Percentiles rank a stretch among this genome's conserved stretches.
Evolutionary conservation across 2,797 vertebrate species (phyloP).

Genomic region (Macroramphosus scolopax): DNA sequence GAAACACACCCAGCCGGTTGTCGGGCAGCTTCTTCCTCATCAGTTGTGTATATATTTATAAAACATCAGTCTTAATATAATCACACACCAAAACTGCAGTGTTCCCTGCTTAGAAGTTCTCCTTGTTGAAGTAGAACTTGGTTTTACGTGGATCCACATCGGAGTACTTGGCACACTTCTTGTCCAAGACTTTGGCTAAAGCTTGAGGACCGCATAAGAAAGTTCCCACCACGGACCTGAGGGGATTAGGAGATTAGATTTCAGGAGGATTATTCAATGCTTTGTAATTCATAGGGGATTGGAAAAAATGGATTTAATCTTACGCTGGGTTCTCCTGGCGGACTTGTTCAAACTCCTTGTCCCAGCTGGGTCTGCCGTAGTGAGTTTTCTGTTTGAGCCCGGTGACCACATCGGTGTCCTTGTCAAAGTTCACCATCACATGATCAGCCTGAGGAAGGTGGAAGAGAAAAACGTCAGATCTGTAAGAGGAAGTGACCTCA

Average conservation of each 20-base stretch:
- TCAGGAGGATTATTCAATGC: background rate
- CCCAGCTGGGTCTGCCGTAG: slow-evolving; percentile 90
- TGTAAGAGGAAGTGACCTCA: background rate
- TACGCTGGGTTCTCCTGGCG: slow-evolving; percentile 86
- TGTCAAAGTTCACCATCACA: slow-evolving; percentile 79
- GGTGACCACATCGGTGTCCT: slow-evolving; percentile 82
- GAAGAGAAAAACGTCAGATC: background rate
- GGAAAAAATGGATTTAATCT: slow-evolving; percentile 30
- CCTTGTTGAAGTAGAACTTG: slow-evolving; percentile 94
- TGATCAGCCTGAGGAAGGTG: slow-evolving; percentile 74
- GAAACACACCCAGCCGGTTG: slow-evolving; percentile 9
- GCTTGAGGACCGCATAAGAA: slow-evolving; percentile 85
- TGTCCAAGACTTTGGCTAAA: slow-evolving; percentile 79
- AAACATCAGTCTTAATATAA: background rate
- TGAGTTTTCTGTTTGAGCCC: slow-evolving; percentile 91
- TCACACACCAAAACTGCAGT: background rate
- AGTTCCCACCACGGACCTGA: slow-evolving; percentile 86
- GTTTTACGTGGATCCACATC: slow-evolving; percentile 89
- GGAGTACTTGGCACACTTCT: slow-evolving; percentile 84
- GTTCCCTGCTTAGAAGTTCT: slow-evolving; percentile 83
- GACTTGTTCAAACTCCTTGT: slow-evolving; percentile 86
- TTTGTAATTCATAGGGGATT: background rate
- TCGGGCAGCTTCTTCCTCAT: background rate
- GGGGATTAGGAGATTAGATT: background rate
- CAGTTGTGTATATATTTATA: background rate